These are phyloP conservation scores for Gallinago paraguaiae DNA, from an alignment of 2,113 vertebrate genomes.

Conservation along the genomic window DNA sequence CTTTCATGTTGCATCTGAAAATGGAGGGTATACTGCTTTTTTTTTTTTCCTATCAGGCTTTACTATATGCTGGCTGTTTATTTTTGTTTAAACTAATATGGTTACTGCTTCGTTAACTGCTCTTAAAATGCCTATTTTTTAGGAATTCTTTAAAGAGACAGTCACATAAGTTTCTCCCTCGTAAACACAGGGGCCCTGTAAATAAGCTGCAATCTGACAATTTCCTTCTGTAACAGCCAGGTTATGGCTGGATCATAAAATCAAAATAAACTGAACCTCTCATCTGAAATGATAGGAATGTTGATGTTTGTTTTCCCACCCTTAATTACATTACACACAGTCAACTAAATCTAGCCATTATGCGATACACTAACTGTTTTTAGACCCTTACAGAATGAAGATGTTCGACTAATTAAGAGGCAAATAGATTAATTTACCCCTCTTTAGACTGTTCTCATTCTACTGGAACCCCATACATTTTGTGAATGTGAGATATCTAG, in stretches of 20 bases:
- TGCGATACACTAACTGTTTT: not conserved
- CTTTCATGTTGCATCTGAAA: not conserved
- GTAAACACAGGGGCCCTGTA: not conserved
- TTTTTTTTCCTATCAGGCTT: not conserved
- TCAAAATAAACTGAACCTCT: not conserved
- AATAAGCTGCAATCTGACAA: not conserved
- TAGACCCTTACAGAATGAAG: not conserved
- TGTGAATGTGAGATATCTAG: not conserved
- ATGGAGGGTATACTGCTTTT: not conserved
- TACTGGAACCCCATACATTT: not conserved
- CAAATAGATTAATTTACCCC: not conserved
- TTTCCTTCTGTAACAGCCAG: not conserved
- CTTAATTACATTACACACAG: not conserved
- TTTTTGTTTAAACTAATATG: constrained; percentile 20
- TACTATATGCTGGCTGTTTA: not conserved
- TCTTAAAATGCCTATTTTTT: not conserved
- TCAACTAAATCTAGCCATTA: not conserved
- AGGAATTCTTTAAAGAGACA: not conserved
- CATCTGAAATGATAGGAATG: not conserved
- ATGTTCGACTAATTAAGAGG: not conserved
- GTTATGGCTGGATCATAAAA: not conserved
- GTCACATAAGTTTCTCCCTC: not conserved
- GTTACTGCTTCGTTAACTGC: not conserved
- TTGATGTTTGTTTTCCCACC: not conserved
- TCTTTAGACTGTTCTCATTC: not conserved